These are phyloP conservation scores for Lottia gigantea DNA, from an alignment of 2,888 invertebrate species.

Conservation along the genomic window DNA sequence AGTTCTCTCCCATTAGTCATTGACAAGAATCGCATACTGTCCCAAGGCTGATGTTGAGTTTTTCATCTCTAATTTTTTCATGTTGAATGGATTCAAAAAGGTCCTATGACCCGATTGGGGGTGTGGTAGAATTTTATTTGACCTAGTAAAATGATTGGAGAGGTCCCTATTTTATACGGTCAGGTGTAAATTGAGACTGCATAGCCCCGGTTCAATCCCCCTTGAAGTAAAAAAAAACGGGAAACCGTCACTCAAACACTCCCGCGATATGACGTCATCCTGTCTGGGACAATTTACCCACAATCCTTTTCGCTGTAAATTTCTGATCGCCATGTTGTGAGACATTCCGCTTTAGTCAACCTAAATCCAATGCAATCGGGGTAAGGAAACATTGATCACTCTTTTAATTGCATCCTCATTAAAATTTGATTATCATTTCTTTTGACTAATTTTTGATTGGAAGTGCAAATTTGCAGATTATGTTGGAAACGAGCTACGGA, in stretches of 20 bases:
- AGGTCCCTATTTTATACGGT: too few species aligned
- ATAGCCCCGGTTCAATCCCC: too few species aligned
- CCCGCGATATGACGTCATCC: slow-evolving; percentile 52
- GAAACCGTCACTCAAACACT: slow-evolving; percentile 18
- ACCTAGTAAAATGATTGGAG: too few species aligned
- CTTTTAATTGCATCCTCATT: not conserved
- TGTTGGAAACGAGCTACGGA: slow-evolving; percentile 5
- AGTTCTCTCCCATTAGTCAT: too few species aligned
- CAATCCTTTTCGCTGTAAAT: slow-evolving; percentile 51
- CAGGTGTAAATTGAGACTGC: too few species aligned
- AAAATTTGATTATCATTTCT: slow-evolving; percentile 14
- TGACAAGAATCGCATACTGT: too few species aligned
- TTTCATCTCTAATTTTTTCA: too few species aligned
- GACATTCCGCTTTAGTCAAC: slow-evolving; percentile 40
- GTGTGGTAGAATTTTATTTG: too few species aligned
- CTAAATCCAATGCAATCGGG: slow-evolving; percentile 56
- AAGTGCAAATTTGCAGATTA: slow-evolving; percentile 6
- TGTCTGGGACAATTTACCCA: slow-evolving; percentile 48
- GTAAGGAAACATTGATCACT: slow-evolving; percentile 34
- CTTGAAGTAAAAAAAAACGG: too few species aligned
- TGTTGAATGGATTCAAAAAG: too few species aligned
- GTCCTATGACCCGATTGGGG: too few species aligned
- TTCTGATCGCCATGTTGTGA: slow-evolving; percentile 50
- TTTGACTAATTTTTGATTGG: slow-evolving; percentile 13
- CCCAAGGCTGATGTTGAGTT: too few species aligned